phyloP scores from a whole-genome alignment of 2,113 vertebrate genomes.

The Semicossyphus pulcher region DNA sequence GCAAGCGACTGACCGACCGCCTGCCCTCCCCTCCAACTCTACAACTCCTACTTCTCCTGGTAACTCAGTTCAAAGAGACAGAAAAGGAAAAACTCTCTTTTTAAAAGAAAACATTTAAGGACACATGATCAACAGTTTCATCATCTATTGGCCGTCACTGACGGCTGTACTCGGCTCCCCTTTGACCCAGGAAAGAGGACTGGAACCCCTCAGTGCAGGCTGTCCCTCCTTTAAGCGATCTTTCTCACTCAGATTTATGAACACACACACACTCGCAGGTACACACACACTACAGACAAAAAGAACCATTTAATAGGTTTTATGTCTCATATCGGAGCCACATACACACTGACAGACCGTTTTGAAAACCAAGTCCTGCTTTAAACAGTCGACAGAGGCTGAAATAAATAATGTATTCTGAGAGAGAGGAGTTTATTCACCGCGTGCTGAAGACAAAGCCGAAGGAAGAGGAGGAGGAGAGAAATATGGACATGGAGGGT shows the following conservation, averaged over 20 bases:
- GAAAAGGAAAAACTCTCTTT: constrained; percentile 47
- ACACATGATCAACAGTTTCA: constrained; percentile 47
- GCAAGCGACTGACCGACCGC: constrained; percentile 32
- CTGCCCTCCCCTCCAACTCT: constrained; percentile 59
- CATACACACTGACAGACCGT: constrained; percentile 51
- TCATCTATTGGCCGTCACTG: constrained; percentile 54
- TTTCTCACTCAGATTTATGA: constrained; percentile 51
- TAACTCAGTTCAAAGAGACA: constrained; percentile 52
- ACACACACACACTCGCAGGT: constrained; percentile 34
- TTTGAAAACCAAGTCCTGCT: constrained; percentile 43
- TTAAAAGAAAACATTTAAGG: constrained; percentile 30
- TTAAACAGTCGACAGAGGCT: constrained; percentile 38
- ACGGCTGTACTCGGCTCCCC: constrained; percentile 57
- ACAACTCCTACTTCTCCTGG: constrained; percentile 39
- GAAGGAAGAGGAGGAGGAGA: constrained; percentile 15
- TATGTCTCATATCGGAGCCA: constrained; percentile 46
- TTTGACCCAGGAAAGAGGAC: constrained; percentile 63
- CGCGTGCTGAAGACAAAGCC: constrained; percentile 34
- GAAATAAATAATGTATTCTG: constrained; percentile 43
- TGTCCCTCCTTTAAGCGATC: constrained; percentile 54
- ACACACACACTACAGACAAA: constrained; percentile 66
- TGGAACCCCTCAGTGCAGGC: constrained; percentile 58
- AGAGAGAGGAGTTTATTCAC: constrained; percentile 62
- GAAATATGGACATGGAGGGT: constrained; percentile 42
- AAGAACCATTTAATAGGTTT: constrained; percentile 32